Conservation (phyloP, 2,888 invertebrate genomes). For the Alcis repandata region DNA sequence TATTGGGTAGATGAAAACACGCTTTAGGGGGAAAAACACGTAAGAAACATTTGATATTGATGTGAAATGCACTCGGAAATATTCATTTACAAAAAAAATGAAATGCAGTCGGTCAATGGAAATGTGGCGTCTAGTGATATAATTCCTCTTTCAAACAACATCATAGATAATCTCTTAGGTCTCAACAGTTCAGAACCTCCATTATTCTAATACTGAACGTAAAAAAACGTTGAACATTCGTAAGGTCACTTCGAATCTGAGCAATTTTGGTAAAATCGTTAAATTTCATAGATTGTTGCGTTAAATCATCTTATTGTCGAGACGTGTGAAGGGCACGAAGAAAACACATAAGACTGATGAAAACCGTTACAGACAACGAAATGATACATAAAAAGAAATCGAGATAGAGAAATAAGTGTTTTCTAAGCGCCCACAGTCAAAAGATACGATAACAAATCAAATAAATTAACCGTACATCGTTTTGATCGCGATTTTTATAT, state of each 20-base stretch:
- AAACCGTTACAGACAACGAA: not conserved
- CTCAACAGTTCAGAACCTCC: conserved; percentile 23
- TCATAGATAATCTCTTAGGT: conserved; percentile 38
- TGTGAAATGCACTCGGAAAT: conserved; percentile 51
- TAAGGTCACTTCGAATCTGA: conserved; percentile 67
- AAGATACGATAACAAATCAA: conserved; percentile 15
- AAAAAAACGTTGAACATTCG: conserved; percentile 45
- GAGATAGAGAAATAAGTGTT: conserved; percentile 33
- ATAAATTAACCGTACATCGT: conserved; percentile 56
- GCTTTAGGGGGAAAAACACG: conserved; percentile 43
- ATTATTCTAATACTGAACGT: conserved; percentile 46
- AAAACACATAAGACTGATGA: conserved; percentile 22
- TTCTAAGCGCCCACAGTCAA: conserved; percentile 36
- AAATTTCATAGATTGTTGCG: conserved; percentile 41
- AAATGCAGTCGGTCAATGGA: conserved; percentile 50
- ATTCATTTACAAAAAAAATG: conserved; percentile 42
- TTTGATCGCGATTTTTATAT: conserved; percentile 62
- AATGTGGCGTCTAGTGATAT: conserved; percentile 28
- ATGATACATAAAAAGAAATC: not conserved
- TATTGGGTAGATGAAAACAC: conserved; percentile 36
- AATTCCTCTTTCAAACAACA: conserved; percentile 29
- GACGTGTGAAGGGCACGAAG: conserved; percentile 26
- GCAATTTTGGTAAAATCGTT: conserved; percentile 56
- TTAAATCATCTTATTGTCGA: conserved; percentile 38
- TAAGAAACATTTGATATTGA: conserved; percentile 66